Evolutionary conservation across 2,113 vertebrate genomes (phyloP), one percentile per base, ranked within the genome.

Genomic region (Pterocles burchelli): DNA sequence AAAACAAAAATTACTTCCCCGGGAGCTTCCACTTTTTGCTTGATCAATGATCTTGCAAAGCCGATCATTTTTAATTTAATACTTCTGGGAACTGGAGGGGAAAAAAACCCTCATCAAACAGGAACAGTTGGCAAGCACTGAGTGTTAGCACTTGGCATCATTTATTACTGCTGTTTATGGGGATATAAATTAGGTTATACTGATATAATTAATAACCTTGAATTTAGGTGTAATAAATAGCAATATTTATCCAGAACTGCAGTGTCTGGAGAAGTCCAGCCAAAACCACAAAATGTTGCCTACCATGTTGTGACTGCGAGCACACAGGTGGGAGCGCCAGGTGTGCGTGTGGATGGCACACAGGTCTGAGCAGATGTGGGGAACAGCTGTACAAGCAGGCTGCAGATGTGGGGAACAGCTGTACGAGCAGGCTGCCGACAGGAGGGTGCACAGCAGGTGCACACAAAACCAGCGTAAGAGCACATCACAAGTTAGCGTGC

Each of bases 131-230:
- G 98, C 98, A 97, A 95, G 95, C 93, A 62, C 82, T 13, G 61
- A 84, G 85, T 77, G 96, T 97, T 96, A 97, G 95, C 95, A 95
- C 97, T 97, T 97, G 96, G 97, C 96, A 97, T 88, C 93, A 96
- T 97, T 97, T 97, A 96, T 98, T 97, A 97, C 95, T 49, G 74
- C 95, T 98, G 97, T 97, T 98, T 97, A 97, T 94, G 90, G 94
- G 57, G 91, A 92, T 94, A 98, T 97, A 97, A 98, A 98, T 98
- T 97, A 97, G 78, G 95, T 94, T 97, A 97, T 94, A 95, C 95
- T 92, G 95, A 97, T 97, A 97, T 96, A 97, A 98, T 98, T 98
- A 98, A 98, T 98, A 97, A 97, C 84, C 88, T 88, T 96, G 97
- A 97, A 97, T 97, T 97, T 97, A 97, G 86, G 89, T 85, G 76